phyloP scores from a whole-genome alignment of 2,888 invertebrate genomes.

The Epinotia demarniana region DNA sequence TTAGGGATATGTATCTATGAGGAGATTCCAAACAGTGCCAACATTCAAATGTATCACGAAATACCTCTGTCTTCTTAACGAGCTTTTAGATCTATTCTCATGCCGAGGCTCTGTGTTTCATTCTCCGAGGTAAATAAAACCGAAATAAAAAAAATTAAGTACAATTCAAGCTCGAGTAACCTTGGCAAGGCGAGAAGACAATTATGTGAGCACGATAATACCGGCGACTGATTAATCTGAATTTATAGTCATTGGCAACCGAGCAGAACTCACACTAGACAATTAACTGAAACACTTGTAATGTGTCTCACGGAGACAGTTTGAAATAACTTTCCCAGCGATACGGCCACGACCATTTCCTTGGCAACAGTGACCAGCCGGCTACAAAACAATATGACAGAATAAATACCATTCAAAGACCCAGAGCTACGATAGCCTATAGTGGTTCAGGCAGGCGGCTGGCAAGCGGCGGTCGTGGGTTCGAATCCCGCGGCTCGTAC shows the following conservation, averaged over 20 bases:
- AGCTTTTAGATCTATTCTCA: slow-evolving; percentile 23
- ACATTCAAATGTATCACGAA: slow-evolving; percentile 8
- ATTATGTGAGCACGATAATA: slow-evolving; percentile 57
- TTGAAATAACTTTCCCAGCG: slow-evolving; percentile 66
- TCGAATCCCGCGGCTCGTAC: no score
- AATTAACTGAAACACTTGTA: slow-evolving; percentile 73
- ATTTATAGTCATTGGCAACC: slow-evolving; percentile 76
- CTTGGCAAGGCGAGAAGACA: slow-evolving; percentile 59
- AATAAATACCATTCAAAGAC: slow-evolving; percentile 61
- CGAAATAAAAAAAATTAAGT: slow-evolving; percentile 37
- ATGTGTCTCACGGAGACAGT: slow-evolving; percentile 70
- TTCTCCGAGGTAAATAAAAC: slow-evolving; percentile 15
- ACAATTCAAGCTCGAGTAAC: slow-evolving; percentile 49
- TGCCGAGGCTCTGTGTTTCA: slow-evolving; percentile 44
- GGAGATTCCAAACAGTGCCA: neutral
- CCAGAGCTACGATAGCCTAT: no score
- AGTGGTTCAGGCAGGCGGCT: no score
- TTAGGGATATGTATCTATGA: neutral
- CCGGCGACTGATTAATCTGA: slow-evolving; percentile 67
- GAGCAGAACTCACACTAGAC: slow-evolving; percentile 61
- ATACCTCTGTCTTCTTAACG: neutral
- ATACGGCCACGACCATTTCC: slow-evolving; percentile 48
- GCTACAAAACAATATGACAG: slow-evolving; percentile 64
- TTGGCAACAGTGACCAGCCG: slow-evolving; percentile 65
- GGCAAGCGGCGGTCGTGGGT: no score